phyloP scores from a whole-genome alignment of 2,888 invertebrate species.

The Mythimna loreyi region DNA sequence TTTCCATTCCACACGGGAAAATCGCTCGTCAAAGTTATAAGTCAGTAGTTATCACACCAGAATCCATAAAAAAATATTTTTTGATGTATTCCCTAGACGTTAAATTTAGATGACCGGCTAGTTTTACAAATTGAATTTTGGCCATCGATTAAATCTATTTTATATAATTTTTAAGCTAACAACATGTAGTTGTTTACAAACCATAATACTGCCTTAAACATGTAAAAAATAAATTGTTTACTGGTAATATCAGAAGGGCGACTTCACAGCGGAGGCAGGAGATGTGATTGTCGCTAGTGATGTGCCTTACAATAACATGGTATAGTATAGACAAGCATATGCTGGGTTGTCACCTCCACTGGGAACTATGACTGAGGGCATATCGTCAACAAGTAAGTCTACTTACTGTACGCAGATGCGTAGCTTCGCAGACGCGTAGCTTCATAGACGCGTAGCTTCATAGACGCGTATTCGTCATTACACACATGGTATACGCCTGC shows the following conservation, averaged over 20 bases:
- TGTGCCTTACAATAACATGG: slow-evolving; percentile 2
- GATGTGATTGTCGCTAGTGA: not conserved
- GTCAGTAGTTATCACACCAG: not conserved
- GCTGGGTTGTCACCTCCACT: slow-evolving; percentile 33
- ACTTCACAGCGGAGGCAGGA: not conserved
- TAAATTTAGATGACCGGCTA: slow-evolving; percentile 1
- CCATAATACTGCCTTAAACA: slow-evolving; percentile 15
- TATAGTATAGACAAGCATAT: slow-evolving; percentile 1
- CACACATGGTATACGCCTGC: no score
- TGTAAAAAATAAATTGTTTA: not conserved
- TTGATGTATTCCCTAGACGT: slow-evolving; percentile 8
- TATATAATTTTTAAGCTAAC: not conserved
- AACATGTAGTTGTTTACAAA: slow-evolving; percentile 15
- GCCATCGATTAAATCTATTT: not conserved
- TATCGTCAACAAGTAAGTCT: not conserved
- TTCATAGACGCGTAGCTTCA: no score
- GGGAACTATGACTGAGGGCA: slow-evolving; percentile 10
- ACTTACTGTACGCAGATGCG: no score
- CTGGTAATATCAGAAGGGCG: slow-evolving; percentile 1
- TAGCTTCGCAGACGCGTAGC: no score
- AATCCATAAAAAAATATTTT: slow-evolving; percentile 3
- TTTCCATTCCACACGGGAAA: not conserved
- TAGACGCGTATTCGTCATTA: no score
- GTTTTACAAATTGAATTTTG: not conserved
- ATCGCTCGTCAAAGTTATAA: not conserved